Evolutionary conservation across 2,113 vertebrate species (phyloP).

Genomic region (Conger conger): DNA sequence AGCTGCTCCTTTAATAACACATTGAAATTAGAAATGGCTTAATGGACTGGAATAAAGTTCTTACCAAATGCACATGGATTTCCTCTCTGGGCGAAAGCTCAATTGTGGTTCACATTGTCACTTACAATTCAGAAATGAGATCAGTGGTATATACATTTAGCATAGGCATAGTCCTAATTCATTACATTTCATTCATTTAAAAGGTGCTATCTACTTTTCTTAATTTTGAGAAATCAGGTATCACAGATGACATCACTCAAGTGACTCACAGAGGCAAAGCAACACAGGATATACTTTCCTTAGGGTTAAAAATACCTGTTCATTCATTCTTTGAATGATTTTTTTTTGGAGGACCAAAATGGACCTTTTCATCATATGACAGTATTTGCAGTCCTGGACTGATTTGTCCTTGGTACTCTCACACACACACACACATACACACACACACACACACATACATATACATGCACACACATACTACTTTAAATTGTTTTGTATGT

Average conservation of each 20-base stretch:
- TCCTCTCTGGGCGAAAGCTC: not conserved
- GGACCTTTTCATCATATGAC: not conserved
- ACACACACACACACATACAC: conserved; percentile 9
- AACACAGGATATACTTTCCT: not conserved
- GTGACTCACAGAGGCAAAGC: not conserved
- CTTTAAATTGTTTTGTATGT: not conserved
- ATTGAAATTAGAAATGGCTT: not conserved
- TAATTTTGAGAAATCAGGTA: not conserved
- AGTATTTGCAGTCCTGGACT: not conserved
- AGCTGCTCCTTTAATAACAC: not conserved
- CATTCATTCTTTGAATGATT: not conserved
- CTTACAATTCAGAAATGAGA: not conserved
- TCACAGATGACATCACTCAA: not conserved
- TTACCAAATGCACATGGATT: not conserved
- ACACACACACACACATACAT: conserved; percentile 9
- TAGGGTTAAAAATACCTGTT: not conserved
- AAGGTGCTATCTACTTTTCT: too few relatives aligned
- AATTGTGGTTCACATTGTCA: not conserved
- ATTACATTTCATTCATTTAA: too few relatives aligned
- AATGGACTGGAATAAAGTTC: not conserved
- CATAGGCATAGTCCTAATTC: not conserved
- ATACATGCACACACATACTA: not conserved
- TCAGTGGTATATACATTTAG: not conserved
- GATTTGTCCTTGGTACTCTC: not conserved
- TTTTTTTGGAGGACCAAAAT: not conserved